Percentiles rank a stretch among this genome's conserved stretches.
Evolutionary conservation across 1,140 invertebrate species (phyloP).

Genomic region (Odontomachus brunneus): DNA sequence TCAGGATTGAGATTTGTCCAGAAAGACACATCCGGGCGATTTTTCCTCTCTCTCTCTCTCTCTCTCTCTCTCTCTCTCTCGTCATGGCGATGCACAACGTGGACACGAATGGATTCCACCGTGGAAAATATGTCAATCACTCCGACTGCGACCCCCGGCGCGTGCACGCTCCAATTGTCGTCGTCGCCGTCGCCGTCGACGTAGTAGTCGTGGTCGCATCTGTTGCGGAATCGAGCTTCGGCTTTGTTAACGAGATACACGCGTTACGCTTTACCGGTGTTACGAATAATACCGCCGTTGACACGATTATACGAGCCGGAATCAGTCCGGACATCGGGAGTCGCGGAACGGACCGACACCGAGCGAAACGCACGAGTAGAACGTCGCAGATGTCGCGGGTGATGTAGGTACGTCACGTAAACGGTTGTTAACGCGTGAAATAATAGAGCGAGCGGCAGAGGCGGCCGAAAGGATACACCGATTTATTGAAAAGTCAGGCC

Average conservation of each 20-base stretch:
- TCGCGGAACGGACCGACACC: background rate
- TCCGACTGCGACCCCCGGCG: slow-evolving; percentile 66
- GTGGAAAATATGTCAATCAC: slow-evolving; percentile 84
- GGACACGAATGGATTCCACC: slow-evolving; percentile 72
- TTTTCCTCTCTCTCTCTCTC: too few species aligned
- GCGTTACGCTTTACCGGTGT: slow-evolving; percentile 51
- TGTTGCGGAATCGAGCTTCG: slow-evolving; percentile 75
- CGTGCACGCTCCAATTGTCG: slow-evolving; percentile 78
- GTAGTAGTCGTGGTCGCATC: slow-evolving; percentile 74
- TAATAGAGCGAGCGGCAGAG: background rate
- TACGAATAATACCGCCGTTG: slow-evolving; percentile 53
- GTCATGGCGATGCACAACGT: slow-evolving; percentile 30
- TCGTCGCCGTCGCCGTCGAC: slow-evolving; percentile 64
- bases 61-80: background rate
- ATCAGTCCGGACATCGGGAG: slow-evolving; percentile 54
- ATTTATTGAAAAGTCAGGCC: slow-evolving; percentile 56
- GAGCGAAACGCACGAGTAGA: slow-evolving; percentile 9
- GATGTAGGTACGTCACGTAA: slow-evolving; percentile 50
- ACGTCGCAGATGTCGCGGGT: slow-evolving; percentile 11
- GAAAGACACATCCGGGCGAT: slow-evolving; percentile 20
- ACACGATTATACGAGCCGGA: slow-evolving; percentile 68
- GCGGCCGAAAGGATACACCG: slow-evolving; percentile 25
- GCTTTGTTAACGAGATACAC: slow-evolving; percentile 76
- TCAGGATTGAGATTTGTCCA: slow-evolving; percentile 25
- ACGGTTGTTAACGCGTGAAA: slow-evolving; percentile 55